Percentiles rank a stretch among this genome's conserved stretches.
These are phyloP conservation scores for Drosophila setosimentum DNA, from an alignment of 2,888 invertebrate genomes.

Conservation along the genomic window DNA sequence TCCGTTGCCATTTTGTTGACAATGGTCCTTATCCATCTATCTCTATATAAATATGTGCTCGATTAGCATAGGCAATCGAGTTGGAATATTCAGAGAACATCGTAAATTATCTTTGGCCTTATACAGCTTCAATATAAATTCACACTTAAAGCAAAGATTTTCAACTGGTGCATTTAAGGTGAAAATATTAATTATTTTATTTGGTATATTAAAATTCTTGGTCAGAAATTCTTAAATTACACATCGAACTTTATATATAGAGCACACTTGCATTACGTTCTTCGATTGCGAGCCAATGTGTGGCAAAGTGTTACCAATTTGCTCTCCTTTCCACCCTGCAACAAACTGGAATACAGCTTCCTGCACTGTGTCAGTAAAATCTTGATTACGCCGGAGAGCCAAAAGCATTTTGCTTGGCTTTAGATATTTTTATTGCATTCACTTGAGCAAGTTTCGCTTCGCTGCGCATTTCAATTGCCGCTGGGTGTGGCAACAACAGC, in stretches of 20 bases:
- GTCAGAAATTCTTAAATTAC: slow-evolving; percentile 17
- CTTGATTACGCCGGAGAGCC: slow-evolving; percentile 72
- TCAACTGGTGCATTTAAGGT: not conserved
- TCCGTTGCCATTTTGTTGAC: not conserved
- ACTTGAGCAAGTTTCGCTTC: slow-evolving; percentile 69
- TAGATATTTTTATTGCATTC: slow-evolving; percentile 77
- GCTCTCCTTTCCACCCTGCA: not conserved
- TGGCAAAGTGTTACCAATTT: slow-evolving; percentile 43
- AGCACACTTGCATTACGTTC: slow-evolving; percentile 2
- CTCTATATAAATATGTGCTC: slow-evolving; percentile 6
- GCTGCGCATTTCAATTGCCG: slow-evolving; percentile 73
- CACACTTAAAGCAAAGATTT: not conserved
- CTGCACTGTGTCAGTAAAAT: slow-evolving; percentile 55
- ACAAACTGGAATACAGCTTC: slow-evolving; percentile 23
- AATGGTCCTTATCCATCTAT: not conserved
- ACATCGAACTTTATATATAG: slow-evolving; percentile 16
- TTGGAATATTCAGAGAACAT: not conserved
- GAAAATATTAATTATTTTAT: not conserved
- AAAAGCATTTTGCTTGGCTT: slow-evolving; percentile 70
- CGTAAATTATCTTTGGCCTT: not conserved
- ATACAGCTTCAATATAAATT: not conserved
- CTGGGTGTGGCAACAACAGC: slow-evolving; percentile 41
- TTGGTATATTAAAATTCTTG: not conserved
- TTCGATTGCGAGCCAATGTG: slow-evolving; percentile 23
- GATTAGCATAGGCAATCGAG: not conserved